Percentiles rank a stretch among this genome's conserved stretches.
Evolutionary conservation across 2,797 vertebrate species (phyloP).

Genomic region (Phataginus tricuspis): DNA sequence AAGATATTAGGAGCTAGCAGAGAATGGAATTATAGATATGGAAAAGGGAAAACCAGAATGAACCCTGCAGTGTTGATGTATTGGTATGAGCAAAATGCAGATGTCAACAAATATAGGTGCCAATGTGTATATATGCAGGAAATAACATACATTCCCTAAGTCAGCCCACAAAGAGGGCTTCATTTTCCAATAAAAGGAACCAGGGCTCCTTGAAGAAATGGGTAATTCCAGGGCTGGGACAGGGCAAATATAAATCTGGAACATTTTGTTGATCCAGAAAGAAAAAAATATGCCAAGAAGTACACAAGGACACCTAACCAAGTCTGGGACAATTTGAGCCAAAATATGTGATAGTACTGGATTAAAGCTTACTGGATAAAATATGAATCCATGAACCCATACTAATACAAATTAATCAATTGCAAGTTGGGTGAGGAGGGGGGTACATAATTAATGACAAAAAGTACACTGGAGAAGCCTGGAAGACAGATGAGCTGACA

Average conservation of each 20-base stretch:
- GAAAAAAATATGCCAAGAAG: slow-evolving; percentile 12
- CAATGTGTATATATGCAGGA: neutral
- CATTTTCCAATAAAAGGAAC: neutral
- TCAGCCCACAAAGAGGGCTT: neutral
- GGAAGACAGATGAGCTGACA: neutral
- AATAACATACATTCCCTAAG: neutral
- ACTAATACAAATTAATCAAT: neutral
- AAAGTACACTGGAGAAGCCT: neutral
- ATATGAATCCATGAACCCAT: neutral
- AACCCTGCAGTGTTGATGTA: neutral
- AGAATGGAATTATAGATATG: neutral
- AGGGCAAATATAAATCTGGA: neutral
- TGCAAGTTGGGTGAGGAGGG: slow-evolving; percentile 13
- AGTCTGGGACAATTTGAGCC: neutral
- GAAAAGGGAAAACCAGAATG: neutral
- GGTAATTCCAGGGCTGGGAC: neutral
- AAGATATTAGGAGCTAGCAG: neutral
- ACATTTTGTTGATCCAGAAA: neutral
- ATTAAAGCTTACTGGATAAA: neutral
- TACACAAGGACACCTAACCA: neutral
- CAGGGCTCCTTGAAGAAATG: neutral
- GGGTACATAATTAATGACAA: neutral
- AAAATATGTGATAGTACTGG: neutral
- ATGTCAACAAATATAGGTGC: neutral
- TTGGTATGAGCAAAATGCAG: neutral